Base-by-base conservation (phyloP, 2,888 invertebrate species). In the Liposcelis brunnea region DNA sequence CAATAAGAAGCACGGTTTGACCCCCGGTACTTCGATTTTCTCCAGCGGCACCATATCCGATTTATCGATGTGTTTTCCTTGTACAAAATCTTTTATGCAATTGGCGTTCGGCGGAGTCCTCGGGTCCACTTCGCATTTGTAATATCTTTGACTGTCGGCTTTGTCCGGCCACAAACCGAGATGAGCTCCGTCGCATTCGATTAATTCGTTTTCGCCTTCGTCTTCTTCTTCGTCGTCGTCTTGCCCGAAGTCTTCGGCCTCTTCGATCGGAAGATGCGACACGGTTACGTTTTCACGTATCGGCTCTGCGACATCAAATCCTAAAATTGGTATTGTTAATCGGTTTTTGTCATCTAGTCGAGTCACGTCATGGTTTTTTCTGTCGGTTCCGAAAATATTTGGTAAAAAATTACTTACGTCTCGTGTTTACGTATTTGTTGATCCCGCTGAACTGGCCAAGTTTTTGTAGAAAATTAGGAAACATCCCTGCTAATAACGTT, bases 111-210 rank as follows among this genome's bases (percentile, higher is more conserved):
- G 19, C 6, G 40, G 6, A 3, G 40, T 18, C 21, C 40, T 40
- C 18, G 40, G 40, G 19, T 40, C 40, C 16, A 40, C 42, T 43
- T 47, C 36, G 21, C 53, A 47, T 34, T 43, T 33, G 34, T 53
- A 49, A 42, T 40, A 45, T 26, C 47, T 40, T 42, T 44, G 47
- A 43, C 43, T 37, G 49, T 52, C 16, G 35, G 15, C 19, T 2
- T 26, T 11, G 31, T 50, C 44, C 4, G 34, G 35, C 50, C 49
- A 49, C 21, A 19, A 44, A 34, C 50, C 50, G 10, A 49, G 19
- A 14, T 46, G 46, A 21, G 6, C 19, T 14, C 40, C 40, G 40
- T 40, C 40, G 19, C 40, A 40, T 19, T 40, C 18, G 7, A 40
- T 40, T 7, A 40, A 18, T 19, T 40, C 40, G 19, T 18, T 40